Base-by-base conservation (phyloP, 2,113 vertebrate species). In the Martes martes region DNA sequence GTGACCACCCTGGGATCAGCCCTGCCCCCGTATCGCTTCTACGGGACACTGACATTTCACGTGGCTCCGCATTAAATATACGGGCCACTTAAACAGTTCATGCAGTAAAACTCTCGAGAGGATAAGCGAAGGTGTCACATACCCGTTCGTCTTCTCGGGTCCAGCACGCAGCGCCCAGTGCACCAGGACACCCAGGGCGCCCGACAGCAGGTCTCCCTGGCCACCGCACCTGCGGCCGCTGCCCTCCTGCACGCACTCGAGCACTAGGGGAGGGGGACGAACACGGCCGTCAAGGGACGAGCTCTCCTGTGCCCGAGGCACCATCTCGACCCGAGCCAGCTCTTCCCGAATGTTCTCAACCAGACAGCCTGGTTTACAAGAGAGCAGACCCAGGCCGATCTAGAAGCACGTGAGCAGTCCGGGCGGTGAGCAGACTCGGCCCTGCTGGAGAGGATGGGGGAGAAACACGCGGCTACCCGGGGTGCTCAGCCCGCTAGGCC, bases 161-260 rank as follows among this genome's bases (percentile, higher is more conserved):
- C 99, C 98, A n/a, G 99, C 99, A 52, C 98, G 98, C 86, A 99
- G 99, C 0, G 99, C 99, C 99, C 99, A 99, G 97, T 99, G 99
- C 0, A 99, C 99, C 85, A 99, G 97, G 95, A 99, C 99, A 23
- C 99, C 99, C 80, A 99, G 98, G 73, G 99, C 99, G 45, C 99
- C 99, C 1, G 99, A 99, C 1, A 99, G 99, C 71, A 99, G 99
- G 95, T 99, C 99, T 1, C 99, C 99, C 97, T 99, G 99, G 59
- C 99, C 99, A 0, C 99, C 99, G 50, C 99, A 99, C 92, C 99
- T 98, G 87, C 99, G 99, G 95, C 99, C 98, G 91, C 99, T 99
- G 97, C 99, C 99, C 98, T 99, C 99, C 0, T 98, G 98, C 65
- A 97, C 99, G 97, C 99, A 99, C 0, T 98, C 98, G 3, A 99